phyloP scores from a whole-genome alignment of 64 coral and sea anemone genomes.

The Exaiptasia diaphana region DNA sequence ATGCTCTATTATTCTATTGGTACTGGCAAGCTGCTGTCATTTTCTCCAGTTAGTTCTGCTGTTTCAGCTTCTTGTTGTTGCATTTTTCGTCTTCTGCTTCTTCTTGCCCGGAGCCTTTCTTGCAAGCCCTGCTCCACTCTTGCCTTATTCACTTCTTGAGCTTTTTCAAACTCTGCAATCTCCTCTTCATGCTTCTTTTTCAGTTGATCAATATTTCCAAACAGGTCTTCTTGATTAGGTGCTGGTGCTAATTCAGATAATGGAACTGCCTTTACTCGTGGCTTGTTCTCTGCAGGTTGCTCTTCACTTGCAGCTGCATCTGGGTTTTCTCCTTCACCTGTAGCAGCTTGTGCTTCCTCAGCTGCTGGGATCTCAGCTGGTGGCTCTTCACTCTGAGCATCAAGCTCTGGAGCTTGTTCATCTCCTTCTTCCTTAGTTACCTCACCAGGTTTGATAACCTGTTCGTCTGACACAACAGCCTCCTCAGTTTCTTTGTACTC shows the following conservation, averaged over 20 bases:
- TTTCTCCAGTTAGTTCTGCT: conserved; percentile 25
- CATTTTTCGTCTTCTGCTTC: conserved; percentile 86
- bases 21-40: conserved; percentile 22
- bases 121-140: conserved; percentile 89
- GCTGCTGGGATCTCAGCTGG: conserved; percentile 47
- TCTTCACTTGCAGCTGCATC: conserved; percentile 28
- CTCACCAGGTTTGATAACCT: conserved; percentile 44
- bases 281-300: background rate
- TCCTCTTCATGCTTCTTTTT: conserved; percentile 97
- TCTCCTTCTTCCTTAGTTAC: conserved; percentile 77
- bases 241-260: conserved; percentile 75
- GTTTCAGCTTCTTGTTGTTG: conserved; percentile 66
- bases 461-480: background rate
- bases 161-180: conserved; percentile 87
- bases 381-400: conserved; percentile 47
- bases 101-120: conserved; percentile 74
- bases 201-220: conserved; percentile 92
- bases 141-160: conserved; percentile 81
- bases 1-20: conserved; percentile 47
- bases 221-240: conserved; percentile 66
- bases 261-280: conserved; percentile 22
- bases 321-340: conserved; percentile 24
- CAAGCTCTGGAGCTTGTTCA: conserved; percentile 70
- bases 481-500: conserved; percentile 35
- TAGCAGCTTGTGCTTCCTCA: background rate